A percentile compares a stretch with the other conserved stretches of the same genome.
These are phyloP conservation scores for Actinia tenebrosa DNA, from an alignment of 64 coral and sea anemone genomes.

Conservation along the genomic window DNA sequence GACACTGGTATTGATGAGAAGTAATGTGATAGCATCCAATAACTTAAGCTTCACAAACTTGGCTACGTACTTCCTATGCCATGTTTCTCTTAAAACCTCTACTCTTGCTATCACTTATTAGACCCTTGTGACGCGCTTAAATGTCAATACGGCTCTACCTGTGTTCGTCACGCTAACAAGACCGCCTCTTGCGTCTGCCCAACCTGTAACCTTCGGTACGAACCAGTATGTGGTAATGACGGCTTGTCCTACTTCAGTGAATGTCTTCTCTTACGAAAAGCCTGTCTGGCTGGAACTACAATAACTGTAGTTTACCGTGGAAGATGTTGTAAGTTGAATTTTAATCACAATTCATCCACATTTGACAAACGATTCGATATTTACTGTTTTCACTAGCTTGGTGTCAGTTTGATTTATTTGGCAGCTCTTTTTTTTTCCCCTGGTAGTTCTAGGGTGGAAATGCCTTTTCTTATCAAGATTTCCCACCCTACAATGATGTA, in stretches of 20 bases:
- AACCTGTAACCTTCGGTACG: conserved; percentile 11
- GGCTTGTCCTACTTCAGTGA: conserved; percentile 39
- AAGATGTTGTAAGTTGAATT: conserved; percentile 40
- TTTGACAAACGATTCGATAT: not conserved
- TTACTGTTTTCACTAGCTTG: too few species aligned
- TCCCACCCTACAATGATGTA: too few species aligned
- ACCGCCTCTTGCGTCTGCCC: conserved; percentile 50
- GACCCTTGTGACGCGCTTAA: conserved; percentile 42
- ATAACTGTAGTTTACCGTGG: conserved; percentile 23
- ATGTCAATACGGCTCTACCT: conserved; percentile 40
- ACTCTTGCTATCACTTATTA: not conserved
- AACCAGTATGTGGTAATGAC: conserved; percentile 50
- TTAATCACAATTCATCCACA: too few species aligned
- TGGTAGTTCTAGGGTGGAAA: too few species aligned
- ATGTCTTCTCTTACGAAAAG: conserved; percentile 27
- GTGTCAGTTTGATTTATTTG: too few species aligned
- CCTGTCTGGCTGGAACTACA: conserved; percentile 5
- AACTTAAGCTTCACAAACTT: too few species aligned
- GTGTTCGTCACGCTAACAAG: conserved; percentile 24
- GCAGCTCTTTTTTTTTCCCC: too few species aligned
- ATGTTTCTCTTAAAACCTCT: not conserved
- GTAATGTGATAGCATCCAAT: too few species aligned
- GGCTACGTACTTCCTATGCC: too few species aligned
- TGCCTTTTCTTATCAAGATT: too few species aligned
- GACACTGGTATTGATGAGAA: not conserved